Percentiles rank a stretch among this genome's conserved stretches.
phyloP scores from a whole-genome alignment of 2,888 invertebrate genomes.

The Pheosia gnoma region DNA sequence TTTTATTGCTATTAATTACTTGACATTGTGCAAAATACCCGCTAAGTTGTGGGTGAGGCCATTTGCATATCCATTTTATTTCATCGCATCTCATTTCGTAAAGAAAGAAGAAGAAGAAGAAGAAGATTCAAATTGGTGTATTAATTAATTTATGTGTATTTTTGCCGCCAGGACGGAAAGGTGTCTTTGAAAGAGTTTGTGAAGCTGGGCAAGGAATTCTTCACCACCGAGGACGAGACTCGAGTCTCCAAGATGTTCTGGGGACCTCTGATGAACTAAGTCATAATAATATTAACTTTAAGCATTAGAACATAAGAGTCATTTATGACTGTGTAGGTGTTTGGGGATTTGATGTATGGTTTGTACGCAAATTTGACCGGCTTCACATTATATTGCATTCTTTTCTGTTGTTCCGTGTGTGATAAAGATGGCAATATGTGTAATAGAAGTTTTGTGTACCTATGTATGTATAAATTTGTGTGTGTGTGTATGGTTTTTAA shows the following conservation, averaged over 20 bases:
- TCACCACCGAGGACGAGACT: conserved; percentile 89
- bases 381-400: background rate
- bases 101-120: too few relatives aligned
- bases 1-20: too few relatives aligned
- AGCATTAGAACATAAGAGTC: conserved; percentile 16
- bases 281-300: conserved; percentile 28
- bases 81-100: too few relatives aligned
- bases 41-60: too few relatives aligned
- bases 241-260: conserved; percentile 93
- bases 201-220: conserved; percentile 91
- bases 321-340: conserved; percentile 19
- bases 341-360: conserved; percentile 9
- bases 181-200: conserved; percentile 91
- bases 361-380: background rate
- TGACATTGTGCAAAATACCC: too few relatives aligned
- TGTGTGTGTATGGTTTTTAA: background rate
- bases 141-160: too few relatives aligned
- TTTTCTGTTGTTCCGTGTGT: background rate
- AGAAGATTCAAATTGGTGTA: too few relatives aligned
- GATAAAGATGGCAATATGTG: conserved; percentile 1
- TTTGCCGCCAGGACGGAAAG: conserved; percentile 86
- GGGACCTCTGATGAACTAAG: conserved; percentile 88
- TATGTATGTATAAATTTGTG: background rate
- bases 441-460: background rate
- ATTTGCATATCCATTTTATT: too few relatives aligned